Evolutionary conservation across 1,140 invertebrate species (phyloP).

Genomic region (Trialeurodes vaporariorum): DNA sequence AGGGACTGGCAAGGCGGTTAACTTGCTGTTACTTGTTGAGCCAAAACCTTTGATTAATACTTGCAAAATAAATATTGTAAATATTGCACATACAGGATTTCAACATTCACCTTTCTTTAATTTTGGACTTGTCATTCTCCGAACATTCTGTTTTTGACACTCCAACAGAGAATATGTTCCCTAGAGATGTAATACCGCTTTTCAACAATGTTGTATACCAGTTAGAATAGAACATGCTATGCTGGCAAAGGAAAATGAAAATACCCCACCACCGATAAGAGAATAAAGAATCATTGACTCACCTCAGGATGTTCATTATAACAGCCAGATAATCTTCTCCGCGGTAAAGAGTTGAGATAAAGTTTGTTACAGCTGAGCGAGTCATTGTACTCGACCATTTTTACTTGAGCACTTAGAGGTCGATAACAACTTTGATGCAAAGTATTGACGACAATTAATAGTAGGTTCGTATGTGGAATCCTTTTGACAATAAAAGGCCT

Average conservation of each 20-base stretch:
- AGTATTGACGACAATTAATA: constrained; percentile 61
- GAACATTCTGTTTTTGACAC: no score
- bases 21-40: no score
- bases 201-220: no score
- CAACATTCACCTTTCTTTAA: no score
- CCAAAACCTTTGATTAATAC: no score
- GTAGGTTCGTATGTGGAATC: constrained; percentile 62
- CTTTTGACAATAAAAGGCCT: constrained; percentile 59
- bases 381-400: constrained; percentile 20
- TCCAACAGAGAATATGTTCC: no score
- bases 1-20: no score
- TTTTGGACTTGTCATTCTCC: no score
- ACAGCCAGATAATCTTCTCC: constrained; percentile 54
- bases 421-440: constrained; percentile 28
- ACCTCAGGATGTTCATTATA: constrained; percentile 59
- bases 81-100: no score
- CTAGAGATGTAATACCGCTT: no score
- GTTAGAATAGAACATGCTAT: no score
- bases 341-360: constrained; percentile 49
- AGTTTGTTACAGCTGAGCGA: constrained; percentile 55
- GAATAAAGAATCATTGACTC: constrained; percentile 10
- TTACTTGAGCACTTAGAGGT: constrained; percentile 20
- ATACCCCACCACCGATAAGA: background rate
- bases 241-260: background rate
- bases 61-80: no score